Evolutionary conservation across 2,797 vertebrate species (phyloP).

Genomic region (Prunella strophiata): DNA sequence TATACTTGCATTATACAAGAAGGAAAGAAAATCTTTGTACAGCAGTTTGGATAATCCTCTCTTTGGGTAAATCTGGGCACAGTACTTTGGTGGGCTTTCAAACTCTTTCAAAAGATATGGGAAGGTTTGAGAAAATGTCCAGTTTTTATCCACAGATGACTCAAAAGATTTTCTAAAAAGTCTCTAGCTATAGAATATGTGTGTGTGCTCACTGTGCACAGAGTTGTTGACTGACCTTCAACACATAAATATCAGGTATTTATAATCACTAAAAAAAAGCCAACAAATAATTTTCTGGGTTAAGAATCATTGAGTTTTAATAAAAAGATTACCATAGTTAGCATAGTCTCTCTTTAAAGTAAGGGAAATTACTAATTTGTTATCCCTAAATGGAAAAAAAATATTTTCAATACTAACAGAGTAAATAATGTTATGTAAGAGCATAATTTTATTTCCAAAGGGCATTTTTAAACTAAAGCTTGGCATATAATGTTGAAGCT

Average conservation of each 20-base stretch:
- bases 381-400: background rate
- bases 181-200: background rate
- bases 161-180: constrained; percentile 1
- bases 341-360: background rate
- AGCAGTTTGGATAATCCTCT: constrained; percentile 1
- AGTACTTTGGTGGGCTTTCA: constrained; percentile 24
- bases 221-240: constrained; percentile 53
- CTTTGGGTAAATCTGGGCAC: background rate
- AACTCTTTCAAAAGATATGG: constrained; percentile 12
- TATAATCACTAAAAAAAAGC: constrained; percentile 47
- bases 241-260: constrained; percentile 20
- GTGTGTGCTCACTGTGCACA: background rate
- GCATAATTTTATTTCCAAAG: constrained; percentile 35
- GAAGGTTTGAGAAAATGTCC: constrained; percentile 54
- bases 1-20: background rate
- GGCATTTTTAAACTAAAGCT: constrained; percentile 37
- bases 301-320: constrained; percentile 38
- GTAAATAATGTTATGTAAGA: constrained; percentile 33
- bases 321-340: background rate
- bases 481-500: constrained; percentile 28
- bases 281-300: background rate
- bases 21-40: background rate
- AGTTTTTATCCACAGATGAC: constrained; percentile 22
- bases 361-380: background rate
- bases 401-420: background rate